Evolutionary conservation across 2,113 vertebrate genomes (phyloP).

Genomic region (Macquaria australasica): DNA sequence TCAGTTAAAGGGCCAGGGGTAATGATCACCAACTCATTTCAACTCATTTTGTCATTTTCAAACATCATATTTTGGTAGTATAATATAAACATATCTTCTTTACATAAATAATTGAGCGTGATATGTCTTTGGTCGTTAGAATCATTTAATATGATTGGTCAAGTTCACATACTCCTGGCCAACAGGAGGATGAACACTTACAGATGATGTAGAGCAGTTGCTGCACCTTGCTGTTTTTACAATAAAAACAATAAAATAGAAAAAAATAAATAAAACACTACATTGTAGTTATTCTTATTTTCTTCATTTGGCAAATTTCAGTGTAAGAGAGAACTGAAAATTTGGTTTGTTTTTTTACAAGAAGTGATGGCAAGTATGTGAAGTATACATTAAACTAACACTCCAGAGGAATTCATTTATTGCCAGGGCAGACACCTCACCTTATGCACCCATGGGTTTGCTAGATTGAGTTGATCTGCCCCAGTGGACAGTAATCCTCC

Average conservation of each 20-base stretch:
- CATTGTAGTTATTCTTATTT: background rate
- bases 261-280: no score
- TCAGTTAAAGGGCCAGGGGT: background rate
- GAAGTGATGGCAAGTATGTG: background rate
- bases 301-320: background rate
- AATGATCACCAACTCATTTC: background rate
- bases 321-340: background rate
- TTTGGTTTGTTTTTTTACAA: background rate
- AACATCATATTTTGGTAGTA: background rate
- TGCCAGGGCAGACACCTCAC: conserved; percentile 53
- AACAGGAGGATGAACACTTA: background rate
- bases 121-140: background rate
- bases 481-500: conserved; percentile 85
- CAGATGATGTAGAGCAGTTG: background rate
- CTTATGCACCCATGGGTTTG: conserved; percentile 62
- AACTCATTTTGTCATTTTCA: background rate
- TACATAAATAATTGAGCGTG: background rate
- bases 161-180: conserved; percentile 10
- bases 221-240: background rate
- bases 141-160: background rate
- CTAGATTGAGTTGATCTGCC: conserved; percentile 81
- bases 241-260: background rate
- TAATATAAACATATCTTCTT: background rate
- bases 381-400: background rate
- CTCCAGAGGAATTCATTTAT: conserved; percentile 42